Conservation (phyloP, 2,113 vertebrate genomes). For the Lamprotornis superbus region DNA sequence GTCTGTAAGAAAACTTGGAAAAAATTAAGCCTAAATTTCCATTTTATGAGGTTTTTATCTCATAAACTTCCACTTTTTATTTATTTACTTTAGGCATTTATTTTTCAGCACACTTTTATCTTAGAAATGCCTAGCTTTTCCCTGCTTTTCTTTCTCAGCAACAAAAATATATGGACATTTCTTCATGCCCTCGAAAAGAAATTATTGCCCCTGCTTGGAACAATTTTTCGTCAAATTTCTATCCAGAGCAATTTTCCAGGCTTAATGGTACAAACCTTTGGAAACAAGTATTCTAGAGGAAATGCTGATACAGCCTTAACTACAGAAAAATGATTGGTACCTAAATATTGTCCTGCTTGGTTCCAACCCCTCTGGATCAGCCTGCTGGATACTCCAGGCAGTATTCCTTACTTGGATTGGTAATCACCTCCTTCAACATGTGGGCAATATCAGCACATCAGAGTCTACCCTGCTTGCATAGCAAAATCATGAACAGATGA, state of each 20-base stretch:
- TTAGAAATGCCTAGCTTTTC: not conserved
- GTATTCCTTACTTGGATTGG: not conserved
- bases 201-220: not conserved
- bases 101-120: not conserved
- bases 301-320: not conserved
- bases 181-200: not conserved
- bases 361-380: not conserved
- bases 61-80: not conserved
- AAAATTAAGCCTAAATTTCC: not conserved
- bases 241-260: not conserved
- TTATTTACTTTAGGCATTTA: not conserved
- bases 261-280: not conserved
- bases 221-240: not conserved
- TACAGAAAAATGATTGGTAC: not conserved
- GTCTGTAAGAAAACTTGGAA: not conserved
- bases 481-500: not conserved
- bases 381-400: not conserved
- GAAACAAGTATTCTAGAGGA: not conserved
- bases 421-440: not conserved
- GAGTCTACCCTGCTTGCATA: not conserved
- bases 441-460: not conserved
- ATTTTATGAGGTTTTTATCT: not conserved
- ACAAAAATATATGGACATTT: not conserved
- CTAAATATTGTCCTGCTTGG: not conserved
- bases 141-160: not conserved